Evolutionary conservation across 2,113 vertebrate genomes (phyloP).

Genomic region (Haemorhous mexicanus): DNA sequence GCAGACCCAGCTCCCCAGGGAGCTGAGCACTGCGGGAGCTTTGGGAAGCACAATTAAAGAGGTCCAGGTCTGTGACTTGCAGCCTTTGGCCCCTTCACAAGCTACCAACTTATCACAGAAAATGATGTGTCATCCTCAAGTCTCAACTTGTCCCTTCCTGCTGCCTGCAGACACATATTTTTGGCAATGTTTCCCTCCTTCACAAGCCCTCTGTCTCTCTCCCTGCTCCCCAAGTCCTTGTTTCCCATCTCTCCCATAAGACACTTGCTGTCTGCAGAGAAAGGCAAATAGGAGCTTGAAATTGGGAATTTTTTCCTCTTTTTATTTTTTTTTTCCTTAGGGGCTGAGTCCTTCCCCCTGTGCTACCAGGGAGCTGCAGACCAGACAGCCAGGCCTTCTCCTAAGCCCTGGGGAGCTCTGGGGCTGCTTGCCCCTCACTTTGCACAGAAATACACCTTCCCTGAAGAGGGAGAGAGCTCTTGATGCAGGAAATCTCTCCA

Average conservation of each 20-base stretch:
- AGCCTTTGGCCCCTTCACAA: background rate
- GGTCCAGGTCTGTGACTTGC: background rate
- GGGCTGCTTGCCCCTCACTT: background rate
- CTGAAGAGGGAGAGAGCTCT: background rate
- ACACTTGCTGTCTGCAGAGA: background rate
- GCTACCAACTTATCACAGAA: background rate
- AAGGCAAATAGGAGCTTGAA: background rate
- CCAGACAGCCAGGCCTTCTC: background rate
- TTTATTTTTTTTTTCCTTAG: background rate
- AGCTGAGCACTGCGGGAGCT: background rate
- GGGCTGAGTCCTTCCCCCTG: background rate
- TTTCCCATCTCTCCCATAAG: background rate
- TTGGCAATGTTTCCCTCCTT: background rate
- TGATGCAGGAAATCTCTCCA: background rate
- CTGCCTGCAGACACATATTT: background rate
- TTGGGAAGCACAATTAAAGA: background rate
- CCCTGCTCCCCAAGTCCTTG: background rate
- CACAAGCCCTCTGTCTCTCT: background rate
- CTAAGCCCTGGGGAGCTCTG: background rate
- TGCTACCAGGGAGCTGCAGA: background rate
- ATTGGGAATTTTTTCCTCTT: accelerated
- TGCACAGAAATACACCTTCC: background rate
- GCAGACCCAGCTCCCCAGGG: background rate
- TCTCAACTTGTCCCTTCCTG: background rate
- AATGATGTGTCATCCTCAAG: background rate